These are phyloP conservation scores for Drosophila aldrichi DNA, from an alignment of 2,888 invertebrate genomes.

Conservation along the genomic window DNA sequence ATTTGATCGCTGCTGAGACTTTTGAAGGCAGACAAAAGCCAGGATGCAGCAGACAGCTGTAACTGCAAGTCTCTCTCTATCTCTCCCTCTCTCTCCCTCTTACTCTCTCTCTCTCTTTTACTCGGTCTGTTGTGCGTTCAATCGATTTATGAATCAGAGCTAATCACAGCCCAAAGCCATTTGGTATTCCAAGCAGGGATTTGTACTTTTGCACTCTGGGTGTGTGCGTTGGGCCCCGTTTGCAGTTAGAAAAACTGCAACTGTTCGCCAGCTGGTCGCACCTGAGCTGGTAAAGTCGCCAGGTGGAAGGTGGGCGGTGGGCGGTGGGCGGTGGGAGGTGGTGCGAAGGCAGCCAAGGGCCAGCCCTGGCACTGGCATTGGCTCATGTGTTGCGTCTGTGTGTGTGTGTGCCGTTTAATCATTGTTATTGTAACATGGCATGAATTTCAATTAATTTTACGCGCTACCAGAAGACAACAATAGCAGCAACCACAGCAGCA, in stretches of 20 bases:
- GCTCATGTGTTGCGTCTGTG: constrained; percentile 58
- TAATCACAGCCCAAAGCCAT: constrained; percentile 57
- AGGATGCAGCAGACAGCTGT: constrained; percentile 26
- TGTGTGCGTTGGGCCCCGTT: constrained; percentile 53
- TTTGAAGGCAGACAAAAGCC: constrained; percentile 2
- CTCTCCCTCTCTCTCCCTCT: not conserved
- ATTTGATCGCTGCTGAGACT: constrained; percentile 70
- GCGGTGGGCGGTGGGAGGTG: not conserved
- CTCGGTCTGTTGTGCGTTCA: constrained; percentile 24
- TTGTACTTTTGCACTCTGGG: constrained; percentile 85
- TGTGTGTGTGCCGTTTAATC: constrained; percentile 76
- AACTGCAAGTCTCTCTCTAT: not conserved
- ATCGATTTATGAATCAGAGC: constrained; percentile 73
- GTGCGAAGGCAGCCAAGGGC: constrained; percentile 43
- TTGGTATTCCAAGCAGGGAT: constrained; percentile 84
- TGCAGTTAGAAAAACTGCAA: constrained; percentile 60
- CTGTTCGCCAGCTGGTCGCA: constrained; percentile 45
- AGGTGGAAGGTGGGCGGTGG: not conserved
- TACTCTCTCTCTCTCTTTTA: not conserved
- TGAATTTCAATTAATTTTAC: constrained; percentile 79
- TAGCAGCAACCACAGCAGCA: constrained; percentile 4
- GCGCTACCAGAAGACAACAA: constrained; percentile 68
- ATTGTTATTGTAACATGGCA: constrained; percentile 79
- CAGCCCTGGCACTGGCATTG: constrained; percentile 59
- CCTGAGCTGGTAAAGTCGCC: not conserved